phyloP scores from a whole-genome alignment of 23 tunicate species.

The Diplosoma virens region DNA sequence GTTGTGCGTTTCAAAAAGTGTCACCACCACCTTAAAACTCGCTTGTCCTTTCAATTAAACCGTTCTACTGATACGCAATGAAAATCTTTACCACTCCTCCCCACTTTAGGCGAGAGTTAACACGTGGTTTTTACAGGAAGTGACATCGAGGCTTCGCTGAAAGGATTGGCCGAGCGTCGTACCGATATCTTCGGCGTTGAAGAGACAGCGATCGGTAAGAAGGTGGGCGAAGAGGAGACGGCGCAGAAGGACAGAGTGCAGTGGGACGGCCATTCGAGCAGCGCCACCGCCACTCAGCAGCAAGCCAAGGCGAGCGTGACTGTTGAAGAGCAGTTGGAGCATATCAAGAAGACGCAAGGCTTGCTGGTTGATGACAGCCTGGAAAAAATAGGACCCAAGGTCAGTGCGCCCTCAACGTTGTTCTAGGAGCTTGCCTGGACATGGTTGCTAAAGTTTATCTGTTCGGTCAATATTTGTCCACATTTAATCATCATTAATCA shows the following conservation, averaged over 20 bases:
- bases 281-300: slow-evolving; percentile 49
- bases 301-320: slow-evolving; percentile 68
- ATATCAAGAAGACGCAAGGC: slow-evolving; percentile 83
- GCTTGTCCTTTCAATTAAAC: not conserved
- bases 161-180: slow-evolving; percentile 87
- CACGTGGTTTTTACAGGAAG: slow-evolving; percentile 27
- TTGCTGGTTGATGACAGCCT: slow-evolving; percentile 55
- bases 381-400: slow-evolving; percentile 85
- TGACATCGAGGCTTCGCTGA: slow-evolving; percentile 69
- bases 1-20: not conserved
- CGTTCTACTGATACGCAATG: not conserved
- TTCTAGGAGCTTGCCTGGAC: no score
- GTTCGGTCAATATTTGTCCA: no score
- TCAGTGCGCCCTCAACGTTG: no score
- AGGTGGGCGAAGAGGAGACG: slow-evolving; percentile 87
- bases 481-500: no score
- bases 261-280: slow-evolving; percentile 94
- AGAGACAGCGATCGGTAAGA: slow-evolving; percentile 94
- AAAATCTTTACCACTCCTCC: not conserved
- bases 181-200: slow-evolving; percentile 99
- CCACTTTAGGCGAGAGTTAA: not conserved
- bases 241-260: slow-evolving; percentile 44
- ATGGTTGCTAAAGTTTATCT: no score
- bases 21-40: not conserved
- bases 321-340: slow-evolving; percentile 71